These are phyloP conservation scores for Epizoanthus ramosus DNA, from an alignment of 92 coral and sea anemone genomes.

Conservation along the genomic window DNA sequence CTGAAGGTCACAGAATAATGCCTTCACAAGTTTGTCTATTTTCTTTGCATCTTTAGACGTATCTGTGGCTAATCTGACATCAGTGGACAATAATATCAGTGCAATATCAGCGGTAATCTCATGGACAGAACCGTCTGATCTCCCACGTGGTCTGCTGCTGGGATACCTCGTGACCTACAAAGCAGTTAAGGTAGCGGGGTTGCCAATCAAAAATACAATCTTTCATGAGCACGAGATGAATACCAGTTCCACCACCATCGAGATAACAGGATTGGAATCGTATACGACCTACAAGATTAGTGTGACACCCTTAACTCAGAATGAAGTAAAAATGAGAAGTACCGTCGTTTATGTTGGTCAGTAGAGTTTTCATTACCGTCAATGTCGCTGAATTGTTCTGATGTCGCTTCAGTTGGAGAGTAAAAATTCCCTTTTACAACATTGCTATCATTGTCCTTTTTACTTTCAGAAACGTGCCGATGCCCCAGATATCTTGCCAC, in stretches of 20 bases:
- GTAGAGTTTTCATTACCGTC: neutral
- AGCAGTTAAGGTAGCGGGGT: too few species aligned
- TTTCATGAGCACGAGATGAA: neutral
- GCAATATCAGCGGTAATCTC: too few species aligned
- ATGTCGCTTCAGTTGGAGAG: neutral
- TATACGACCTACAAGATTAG: constrained; percentile 50
- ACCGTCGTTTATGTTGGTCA: constrained; percentile 40
- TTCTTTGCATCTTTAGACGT: too few species aligned
- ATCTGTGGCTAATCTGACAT: too few species aligned
- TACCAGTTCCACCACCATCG: constrained; percentile 12
- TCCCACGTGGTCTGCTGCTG: too few species aligned
- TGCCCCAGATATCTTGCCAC: constrained; percentile 63
- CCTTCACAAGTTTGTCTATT: too few species aligned
- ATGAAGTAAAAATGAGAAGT: constrained; percentile 33
- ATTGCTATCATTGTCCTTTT: neutral
- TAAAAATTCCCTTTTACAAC: too few species aligned
- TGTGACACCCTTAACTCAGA: constrained; percentile 49
- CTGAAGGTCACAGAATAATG: too few species aligned
- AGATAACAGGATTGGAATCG: constrained; percentile 51
- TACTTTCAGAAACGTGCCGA: constrained; percentile 72
- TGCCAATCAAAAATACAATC: neutral
- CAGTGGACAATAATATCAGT: too few species aligned
- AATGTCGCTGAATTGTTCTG: neutral
- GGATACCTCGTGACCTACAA: too few species aligned
- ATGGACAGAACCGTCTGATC: constrained; percentile 9